A percentile compares a stretch with the other conserved stretches of the same genome.
phyloP scores from a whole-genome alignment of 2,888 invertebrate species.

The Nemurella pictetii region DNA sequence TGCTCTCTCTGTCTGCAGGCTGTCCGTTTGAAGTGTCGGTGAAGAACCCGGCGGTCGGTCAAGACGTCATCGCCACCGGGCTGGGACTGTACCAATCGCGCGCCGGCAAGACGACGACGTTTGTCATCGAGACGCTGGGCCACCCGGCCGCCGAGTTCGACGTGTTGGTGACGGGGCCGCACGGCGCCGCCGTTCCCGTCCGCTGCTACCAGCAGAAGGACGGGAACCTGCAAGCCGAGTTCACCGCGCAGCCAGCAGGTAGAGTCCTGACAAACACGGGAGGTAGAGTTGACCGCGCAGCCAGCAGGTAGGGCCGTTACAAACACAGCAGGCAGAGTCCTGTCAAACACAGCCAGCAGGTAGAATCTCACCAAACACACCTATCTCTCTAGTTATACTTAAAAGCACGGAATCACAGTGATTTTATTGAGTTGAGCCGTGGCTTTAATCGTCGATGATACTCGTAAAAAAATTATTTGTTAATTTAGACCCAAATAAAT shows the following conservation, averaged over 20 bases:
- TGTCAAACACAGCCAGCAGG: too few species aligned
- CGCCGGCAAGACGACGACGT: constrained; percentile 79
- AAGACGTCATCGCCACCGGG: constrained; percentile 76
- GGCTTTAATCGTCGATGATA: too few species aligned
- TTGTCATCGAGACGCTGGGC: constrained; percentile 86
- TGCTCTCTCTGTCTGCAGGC: constrained; percentile 49
- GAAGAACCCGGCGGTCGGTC: constrained; percentile 66
- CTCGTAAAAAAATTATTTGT: too few species aligned
- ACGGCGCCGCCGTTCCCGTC: constrained; percentile 80
- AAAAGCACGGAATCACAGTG: too few species aligned
- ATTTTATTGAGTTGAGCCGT: too few species aligned
- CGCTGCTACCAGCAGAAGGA: constrained; percentile 95
- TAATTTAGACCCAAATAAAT: too few species aligned
- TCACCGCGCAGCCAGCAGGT: constrained; percentile 78
- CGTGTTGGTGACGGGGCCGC: constrained; percentile 83
- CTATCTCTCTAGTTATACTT: too few species aligned
- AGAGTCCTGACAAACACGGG: too few species aligned
- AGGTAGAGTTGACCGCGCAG: too few species aligned
- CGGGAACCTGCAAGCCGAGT: constrained; percentile 93
- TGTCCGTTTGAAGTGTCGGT: constrained; percentile 64
- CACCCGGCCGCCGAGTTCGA: constrained; percentile 86
- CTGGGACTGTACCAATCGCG: constrained; percentile 84
- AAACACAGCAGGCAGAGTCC: too few species aligned
- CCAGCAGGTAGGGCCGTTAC: too few species aligned
- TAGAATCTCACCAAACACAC: too few species aligned